Evolutionary conservation across 2,888 invertebrate species (phyloP).

Genomic region (Trichacis sp.): DNA sequence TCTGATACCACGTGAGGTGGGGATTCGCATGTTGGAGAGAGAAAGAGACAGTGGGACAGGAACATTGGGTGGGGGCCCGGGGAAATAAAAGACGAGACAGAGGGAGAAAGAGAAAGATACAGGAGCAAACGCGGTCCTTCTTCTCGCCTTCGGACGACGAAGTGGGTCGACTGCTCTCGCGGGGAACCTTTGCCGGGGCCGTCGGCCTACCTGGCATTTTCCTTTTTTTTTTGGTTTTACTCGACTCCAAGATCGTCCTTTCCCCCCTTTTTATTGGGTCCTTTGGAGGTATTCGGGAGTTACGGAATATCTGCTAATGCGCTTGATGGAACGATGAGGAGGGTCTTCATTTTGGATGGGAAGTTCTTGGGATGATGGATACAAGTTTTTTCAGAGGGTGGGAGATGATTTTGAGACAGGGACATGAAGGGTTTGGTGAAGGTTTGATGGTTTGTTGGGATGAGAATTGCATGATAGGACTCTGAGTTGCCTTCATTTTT

Average conservation of each 20-base stretch:
- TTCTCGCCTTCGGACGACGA: conserved; percentile 59
- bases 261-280: conserved; percentile 15
- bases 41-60: conserved; percentile 38
- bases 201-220: conserved; percentile 44
- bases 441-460: too few relatives aligned
- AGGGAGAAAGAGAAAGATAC: conserved; percentile 41
- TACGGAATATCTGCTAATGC: not conserved
- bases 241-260: conserved; percentile 6
- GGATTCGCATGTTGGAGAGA: conserved; percentile 42
- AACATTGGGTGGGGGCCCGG: conserved; percentile 32
- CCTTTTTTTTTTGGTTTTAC: conserved; percentile 15
- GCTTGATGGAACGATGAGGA: conserved; percentile 3
- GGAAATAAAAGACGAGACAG: conserved; percentile 33
- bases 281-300: conserved; percentile 13
- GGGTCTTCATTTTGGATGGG: conserved; percentile 8
- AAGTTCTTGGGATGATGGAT: too few relatives aligned
- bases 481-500: too few relatives aligned
- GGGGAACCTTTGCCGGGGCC: conserved; percentile 51
- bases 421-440: too few relatives aligned
- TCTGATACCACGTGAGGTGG: conserved; percentile 43
- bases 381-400: too few relatives aligned
- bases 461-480: too few relatives aligned
- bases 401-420: too few relatives aligned
- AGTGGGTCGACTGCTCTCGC: conserved; percentile 58
- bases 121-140: conserved; percentile 53